Conservation (phyloP, 2,888 invertebrate species). For the Entomobrya proxima region DNA sequence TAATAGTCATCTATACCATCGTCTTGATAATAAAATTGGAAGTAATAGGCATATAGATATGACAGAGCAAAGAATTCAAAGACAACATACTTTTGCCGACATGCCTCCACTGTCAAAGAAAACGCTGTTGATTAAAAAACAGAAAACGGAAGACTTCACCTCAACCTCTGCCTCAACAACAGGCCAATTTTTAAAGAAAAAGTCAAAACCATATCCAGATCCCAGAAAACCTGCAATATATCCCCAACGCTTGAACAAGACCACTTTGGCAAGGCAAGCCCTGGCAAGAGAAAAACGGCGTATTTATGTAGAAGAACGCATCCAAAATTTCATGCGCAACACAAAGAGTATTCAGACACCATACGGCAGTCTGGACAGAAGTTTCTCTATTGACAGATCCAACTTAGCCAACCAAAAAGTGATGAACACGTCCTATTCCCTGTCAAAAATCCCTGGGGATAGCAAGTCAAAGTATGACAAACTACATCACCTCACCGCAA, state of each 20-base stretch:
- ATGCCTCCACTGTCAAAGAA: conserved; percentile 48
- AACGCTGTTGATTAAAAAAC: conserved; percentile 52
- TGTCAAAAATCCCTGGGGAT: conserved; percentile 46
- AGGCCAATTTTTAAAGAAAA: conserved; percentile 35
- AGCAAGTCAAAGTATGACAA: conserved; percentile 32
- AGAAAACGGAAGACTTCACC: conserved; percentile 57
- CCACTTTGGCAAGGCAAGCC: conserved; percentile 74
- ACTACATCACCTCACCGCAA: not conserved
- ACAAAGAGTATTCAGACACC: conserved; percentile 66
- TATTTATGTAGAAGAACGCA: conserved; percentile 74
- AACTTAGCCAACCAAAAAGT: conserved; percentile 43
- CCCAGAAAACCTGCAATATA: conserved; percentile 73
- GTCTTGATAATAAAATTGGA: not conserved
- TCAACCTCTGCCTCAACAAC: not conserved
- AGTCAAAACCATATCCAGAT: conserved; percentile 69
- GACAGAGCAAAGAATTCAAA: not conserved
- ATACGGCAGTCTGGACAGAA: conserved; percentile 57
- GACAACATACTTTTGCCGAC: conserved; percentile 41
- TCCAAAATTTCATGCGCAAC: conserved; percentile 74
- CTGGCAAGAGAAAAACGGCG: conserved; percentile 74
- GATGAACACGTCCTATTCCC: conserved; percentile 37
- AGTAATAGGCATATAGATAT: not conserved
- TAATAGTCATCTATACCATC: not conserved
- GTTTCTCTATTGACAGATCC: conserved; percentile 51
- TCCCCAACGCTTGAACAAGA: conserved; percentile 75